Evolutionary conservation across 37 sponge, comb jelly and placozoan genomes (phyloP).

Genomic region (Petrosia ficiformis): DNA sequence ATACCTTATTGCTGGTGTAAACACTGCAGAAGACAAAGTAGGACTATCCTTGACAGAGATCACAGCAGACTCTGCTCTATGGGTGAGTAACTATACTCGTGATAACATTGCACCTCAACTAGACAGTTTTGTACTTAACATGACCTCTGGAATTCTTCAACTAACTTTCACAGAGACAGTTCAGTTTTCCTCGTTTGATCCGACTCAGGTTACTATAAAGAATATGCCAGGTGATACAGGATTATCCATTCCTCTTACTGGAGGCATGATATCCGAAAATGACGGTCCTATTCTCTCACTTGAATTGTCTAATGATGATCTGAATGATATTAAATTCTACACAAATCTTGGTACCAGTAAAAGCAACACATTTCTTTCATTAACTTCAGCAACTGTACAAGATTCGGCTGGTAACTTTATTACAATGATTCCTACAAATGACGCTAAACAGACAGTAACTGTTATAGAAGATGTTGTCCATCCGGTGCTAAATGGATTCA

Average conservation of each 20-base stretch:
- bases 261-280: slow-evolving; percentile 24
- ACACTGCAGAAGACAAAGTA: slow-evolving; percentile 59
- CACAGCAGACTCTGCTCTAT: slow-evolving; percentile 33
- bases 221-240: slow-evolving; percentile 10
- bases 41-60: slow-evolving; percentile 29
- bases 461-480: slow-evolving; percentile 32
- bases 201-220: slow-evolving; percentile 67
- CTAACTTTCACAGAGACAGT: slow-evolving; percentile 81
- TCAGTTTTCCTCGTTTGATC: slow-evolving; percentile 38
- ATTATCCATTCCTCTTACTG: slow-evolving; percentile 45
- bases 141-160: slow-evolving; percentile 51
- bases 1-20: slow-evolving; percentile 26
- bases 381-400: slow-evolving; percentile 37
- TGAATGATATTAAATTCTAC: slow-evolving; percentile 59
- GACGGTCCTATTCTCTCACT: slow-evolving; percentile 38
- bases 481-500: slow-evolving; percentile 51
- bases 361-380: slow-evolving; percentile 61
- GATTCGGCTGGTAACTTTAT: slow-evolving; percentile 68
- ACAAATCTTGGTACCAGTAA: slow-evolving; percentile 43
- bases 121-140: slow-evolving; percentile 31
- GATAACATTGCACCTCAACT: slow-evolving; percentile 60
- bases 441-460: slow-evolving; percentile 22
- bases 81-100: slow-evolving; percentile 35
- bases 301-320: slow-evolving; percentile 46
- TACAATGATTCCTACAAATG: slow-evolving; percentile 18